Evolutionary conservation across 1,140 invertebrate genomes (phyloP), one percentile per base, ranked within the genome.

Genomic region (Trialeurodes vaporariorum): DNA sequence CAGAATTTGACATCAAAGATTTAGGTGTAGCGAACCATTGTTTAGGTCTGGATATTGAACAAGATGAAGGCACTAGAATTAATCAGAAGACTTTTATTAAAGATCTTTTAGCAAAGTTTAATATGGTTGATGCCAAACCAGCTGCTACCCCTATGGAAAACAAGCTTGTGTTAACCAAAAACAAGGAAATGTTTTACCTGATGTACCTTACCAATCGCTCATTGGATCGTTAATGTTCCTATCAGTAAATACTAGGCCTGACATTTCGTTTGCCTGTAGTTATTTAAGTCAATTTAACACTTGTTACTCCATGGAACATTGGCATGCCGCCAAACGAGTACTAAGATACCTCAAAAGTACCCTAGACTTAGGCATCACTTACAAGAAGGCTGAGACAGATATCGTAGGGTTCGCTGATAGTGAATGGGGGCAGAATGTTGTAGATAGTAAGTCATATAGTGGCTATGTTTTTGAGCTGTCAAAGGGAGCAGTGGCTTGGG

Each of bases 191-290:
- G 34, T 27, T 59, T 11, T 21, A 17, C 12, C 13, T 2, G 64
- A 67, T 25, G 40, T 70, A 62, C 64, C 71, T 27, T 79, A 75
- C 68, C 71, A 70, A 64, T 58, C 73, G n/a, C 58, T 78, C 5
- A 71, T 79, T 25, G 77, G 76, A 25, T 70, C 71, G 17, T 69
- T 83, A 17, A 76, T 80, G 72, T 82, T 81, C 72, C 64, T 81
- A 13, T 64, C 75, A 17, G 68, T 76, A n/a, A 68, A 72, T 0
- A 81, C 79, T 21, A 65, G 81, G 25, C 81, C 80, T 62, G 81
- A 82, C 70, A 79, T 82, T 24, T 68, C 77, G 1, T 81, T 71
- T 73, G 72, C 78, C 25, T 78, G 82, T 0, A 77, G 73, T 69
- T 75, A 73, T 58, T 69, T 81, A 22, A 78, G 77, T 65, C 79